Percentiles rank a stretch among this genome's conserved stretches.
Conservation (phyloP, 1,140 invertebrate genomes). For the Babylonia areolata region DNA sequence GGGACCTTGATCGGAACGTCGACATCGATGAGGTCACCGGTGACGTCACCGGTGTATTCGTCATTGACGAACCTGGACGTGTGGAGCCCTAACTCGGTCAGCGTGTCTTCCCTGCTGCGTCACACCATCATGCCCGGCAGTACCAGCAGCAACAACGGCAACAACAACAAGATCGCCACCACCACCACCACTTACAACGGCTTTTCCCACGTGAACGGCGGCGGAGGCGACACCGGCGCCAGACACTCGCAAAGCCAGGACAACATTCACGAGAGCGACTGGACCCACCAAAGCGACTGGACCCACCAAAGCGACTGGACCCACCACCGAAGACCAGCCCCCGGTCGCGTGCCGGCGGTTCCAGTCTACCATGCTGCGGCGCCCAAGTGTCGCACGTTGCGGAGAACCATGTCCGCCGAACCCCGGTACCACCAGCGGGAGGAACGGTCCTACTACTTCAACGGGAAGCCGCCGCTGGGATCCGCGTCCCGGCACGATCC, state of each 20-base stretch:
- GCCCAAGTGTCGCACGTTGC: not conserved
- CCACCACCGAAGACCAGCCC: not conserved
- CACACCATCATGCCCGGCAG: not conserved
- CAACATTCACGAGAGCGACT: not conserved
- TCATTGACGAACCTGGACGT: conserved; percentile 24
- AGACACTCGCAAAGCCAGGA: not conserved
- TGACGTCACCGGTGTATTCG: not conserved
- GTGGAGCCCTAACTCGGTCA: conserved; percentile 35
- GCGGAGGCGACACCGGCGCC: not conserved
- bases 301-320: not conserved
- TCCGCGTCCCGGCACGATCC: not conserved
- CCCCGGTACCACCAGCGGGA: not conserved
- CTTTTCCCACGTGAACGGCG: not conserved
- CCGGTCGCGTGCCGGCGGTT: not conserved
- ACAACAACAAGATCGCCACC: not conserved
- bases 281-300: not conserved
- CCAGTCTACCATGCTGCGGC: not conserved
- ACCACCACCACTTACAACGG: no score
- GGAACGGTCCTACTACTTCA: not conserved
- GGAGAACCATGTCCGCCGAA: conserved; percentile 24
- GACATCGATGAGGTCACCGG: not conserved
- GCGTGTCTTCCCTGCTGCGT: conserved; percentile 13
- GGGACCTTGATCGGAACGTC: not conserved
- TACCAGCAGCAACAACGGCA: not conserved
- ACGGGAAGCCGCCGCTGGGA: not conserved